phyloP scores from a whole-genome alignment of 2,797 vertebrate genomes.

The Loriculus beryllinus region DNA sequence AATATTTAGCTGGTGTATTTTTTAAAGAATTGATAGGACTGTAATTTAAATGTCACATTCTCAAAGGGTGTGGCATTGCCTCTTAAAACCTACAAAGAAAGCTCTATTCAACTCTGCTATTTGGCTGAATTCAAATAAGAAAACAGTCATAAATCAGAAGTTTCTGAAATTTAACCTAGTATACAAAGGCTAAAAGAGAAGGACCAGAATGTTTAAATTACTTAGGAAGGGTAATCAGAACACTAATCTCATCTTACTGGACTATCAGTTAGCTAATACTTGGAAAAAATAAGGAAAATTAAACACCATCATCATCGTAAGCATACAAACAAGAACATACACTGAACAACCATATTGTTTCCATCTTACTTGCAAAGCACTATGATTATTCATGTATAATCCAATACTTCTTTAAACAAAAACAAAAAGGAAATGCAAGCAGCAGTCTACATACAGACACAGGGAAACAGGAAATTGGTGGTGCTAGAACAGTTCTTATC shows the following conservation, averaged over 20 bases:
- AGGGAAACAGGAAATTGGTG: neutral
- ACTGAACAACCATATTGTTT: neutral
- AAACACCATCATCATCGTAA: neutral
- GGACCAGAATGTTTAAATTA: neutral
- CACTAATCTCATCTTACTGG: neutral
- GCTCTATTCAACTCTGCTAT: neutral
- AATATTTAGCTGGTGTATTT: neutral
- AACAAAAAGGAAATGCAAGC: neutral
- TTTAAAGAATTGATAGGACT: neutral
- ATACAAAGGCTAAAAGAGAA: neutral
- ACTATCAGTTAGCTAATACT: neutral
- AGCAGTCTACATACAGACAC: neutral
- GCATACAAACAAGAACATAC: neutral
- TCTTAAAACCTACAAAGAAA: neutral
- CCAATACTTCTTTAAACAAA: neutral
- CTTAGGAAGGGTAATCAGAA: neutral
- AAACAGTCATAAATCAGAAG: neutral
- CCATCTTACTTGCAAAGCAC: neutral
- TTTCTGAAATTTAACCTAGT: neutral
- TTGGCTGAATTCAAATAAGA: neutral
- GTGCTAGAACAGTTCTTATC: neutral
- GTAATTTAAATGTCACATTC: neutral
- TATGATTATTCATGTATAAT: neutral
- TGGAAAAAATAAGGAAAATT: neutral
- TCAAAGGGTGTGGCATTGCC: neutral